Percentiles rank a stretch among this genome's conserved stretches.
These are phyloP conservation scores for Dermatemys mawii DNA, from an alignment of 2,113 vertebrate genomes.

Conservation along the genomic window DNA sequence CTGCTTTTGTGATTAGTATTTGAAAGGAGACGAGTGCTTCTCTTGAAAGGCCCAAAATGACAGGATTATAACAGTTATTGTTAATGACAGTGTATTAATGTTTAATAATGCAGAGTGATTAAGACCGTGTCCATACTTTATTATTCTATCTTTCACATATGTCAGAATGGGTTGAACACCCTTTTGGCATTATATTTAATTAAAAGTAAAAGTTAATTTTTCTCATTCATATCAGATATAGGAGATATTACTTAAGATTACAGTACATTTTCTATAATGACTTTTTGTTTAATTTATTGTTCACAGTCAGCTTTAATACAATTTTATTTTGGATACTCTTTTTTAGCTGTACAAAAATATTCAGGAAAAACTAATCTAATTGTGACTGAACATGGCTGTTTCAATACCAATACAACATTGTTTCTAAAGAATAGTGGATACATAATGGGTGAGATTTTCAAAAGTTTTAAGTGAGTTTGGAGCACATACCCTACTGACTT, in stretches of 20 bases:
- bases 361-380: slow-evolving; percentile 13
- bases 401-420: not conserved
- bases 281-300: slow-evolving; percentile 63
- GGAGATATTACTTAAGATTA: slow-evolving; percentile 73
- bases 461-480: not conserved
- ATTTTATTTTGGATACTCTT: slow-evolving; percentile 39
- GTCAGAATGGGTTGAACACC: slow-evolving; percentile 73
- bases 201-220: slow-evolving; percentile 77
- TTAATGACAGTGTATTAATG: slow-evolving; percentile 81
- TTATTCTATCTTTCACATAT: slow-evolving; percentile 77
- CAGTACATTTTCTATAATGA: slow-evolving; percentile 55
- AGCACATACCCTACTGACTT: not conserved
- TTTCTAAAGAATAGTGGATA: not conserved
- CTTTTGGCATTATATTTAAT: slow-evolving; percentile 78
- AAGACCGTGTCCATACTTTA: slow-evolving; percentile 76
- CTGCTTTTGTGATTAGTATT: slow-evolving; percentile 74
- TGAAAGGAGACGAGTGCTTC: slow-evolving; percentile 71
- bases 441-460: not conserved
- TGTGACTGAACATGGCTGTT: not conserved
- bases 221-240: slow-evolving; percentile 68
- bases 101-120: slow-evolving; percentile 80
- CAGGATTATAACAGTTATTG: slow-evolving; percentile 77
- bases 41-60: slow-evolving; percentile 73
- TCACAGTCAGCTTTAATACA: slow-evolving; percentile 32
- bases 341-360: slow-evolving; percentile 18